These are phyloP conservation scores for Labeo rohita DNA, from an alignment of 2,113 vertebrate species.

Conservation along the genomic window DNA sequence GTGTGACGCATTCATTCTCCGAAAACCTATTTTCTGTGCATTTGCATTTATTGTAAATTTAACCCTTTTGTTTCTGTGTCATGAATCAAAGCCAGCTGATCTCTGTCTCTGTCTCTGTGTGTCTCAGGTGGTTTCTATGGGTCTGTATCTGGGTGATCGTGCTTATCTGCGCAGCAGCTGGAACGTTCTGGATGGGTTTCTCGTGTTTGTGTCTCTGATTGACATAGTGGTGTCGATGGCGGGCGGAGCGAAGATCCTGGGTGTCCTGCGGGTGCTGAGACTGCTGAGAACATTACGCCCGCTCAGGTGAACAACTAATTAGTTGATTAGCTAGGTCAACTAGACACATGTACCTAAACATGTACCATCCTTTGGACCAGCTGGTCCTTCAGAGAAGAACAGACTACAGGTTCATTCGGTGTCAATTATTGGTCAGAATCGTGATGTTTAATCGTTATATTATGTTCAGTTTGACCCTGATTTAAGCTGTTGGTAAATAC, in stretches of 20 bases:
- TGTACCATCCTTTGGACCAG: not conserved
- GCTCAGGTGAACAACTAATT: conserved; percentile 77
- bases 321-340: not conserved
- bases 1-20: not conserved
- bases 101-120: not conserved
- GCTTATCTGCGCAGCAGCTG: conserved; percentile 88
- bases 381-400: too few species aligned
- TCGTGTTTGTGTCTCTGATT: conserved; percentile 87
- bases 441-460: too few species aligned
- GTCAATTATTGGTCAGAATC: too few species aligned
- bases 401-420: too few species aligned
- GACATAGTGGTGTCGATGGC: conserved; percentile 88
- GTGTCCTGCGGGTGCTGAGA: conserved; percentile 84
- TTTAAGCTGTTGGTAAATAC: too few species aligned
- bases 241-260: conserved; percentile 86
- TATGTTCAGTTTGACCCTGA: too few species aligned
- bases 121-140: conserved; percentile 84
- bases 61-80: too few species aligned
- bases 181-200: conserved; percentile 88
- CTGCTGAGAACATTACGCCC: conserved; percentile 85
- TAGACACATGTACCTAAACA: not conserved
- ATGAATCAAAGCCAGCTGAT: too few species aligned
- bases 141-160: conserved; percentile 83
- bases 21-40: too few species aligned
- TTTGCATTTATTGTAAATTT: too few species aligned